Conservation (phyloP, 2,888 invertebrate genomes). For the Isoperla grammatica region DNA sequence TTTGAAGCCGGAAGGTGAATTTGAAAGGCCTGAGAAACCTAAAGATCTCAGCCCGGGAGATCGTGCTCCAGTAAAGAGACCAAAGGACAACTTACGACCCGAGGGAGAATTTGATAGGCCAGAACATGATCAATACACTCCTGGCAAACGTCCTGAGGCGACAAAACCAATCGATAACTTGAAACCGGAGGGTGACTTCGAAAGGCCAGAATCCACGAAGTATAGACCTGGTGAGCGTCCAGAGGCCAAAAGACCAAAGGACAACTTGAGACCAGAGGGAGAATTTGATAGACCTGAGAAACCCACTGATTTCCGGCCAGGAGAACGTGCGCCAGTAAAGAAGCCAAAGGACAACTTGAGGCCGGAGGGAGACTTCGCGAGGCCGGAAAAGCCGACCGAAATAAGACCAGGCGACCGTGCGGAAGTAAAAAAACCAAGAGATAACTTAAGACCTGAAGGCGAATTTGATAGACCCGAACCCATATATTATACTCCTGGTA, state of each 20-base stretch:
- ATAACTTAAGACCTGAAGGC: slow-evolving; percentile 49
- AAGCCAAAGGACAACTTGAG: slow-evolving; percentile 56
- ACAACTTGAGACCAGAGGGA: slow-evolving; percentile 38
- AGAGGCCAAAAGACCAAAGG: slow-evolving; percentile 39
- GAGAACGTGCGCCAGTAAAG: slow-evolving; percentile 40
- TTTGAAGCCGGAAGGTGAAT: slow-evolving; percentile 48
- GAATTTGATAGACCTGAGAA: slow-evolving; percentile 35
- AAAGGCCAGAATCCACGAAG: slow-evolving; percentile 36
- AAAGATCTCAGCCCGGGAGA: slow-evolving; percentile 36
- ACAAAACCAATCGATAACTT: slow-evolving; percentile 36
- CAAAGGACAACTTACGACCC: slow-evolving; percentile 55
- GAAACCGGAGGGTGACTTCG: slow-evolving; percentile 38
- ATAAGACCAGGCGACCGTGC: slow-evolving; percentile 40
- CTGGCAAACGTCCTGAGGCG: slow-evolving; percentile 27
- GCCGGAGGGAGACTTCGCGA: slow-evolving; percentile 49
- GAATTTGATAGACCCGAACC: slow-evolving; percentile 42
- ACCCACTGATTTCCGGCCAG: slow-evolving; percentile 18
- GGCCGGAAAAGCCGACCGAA: slow-evolving; percentile 25
- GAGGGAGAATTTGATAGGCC: slow-evolving; percentile 46
- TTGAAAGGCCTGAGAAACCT: slow-evolving; percentile 42
- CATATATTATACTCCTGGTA: slow-evolving; percentile 19
- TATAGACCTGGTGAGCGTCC: slow-evolving; percentile 40
- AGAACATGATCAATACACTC: slow-evolving; percentile 31
- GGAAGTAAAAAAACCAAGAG: slow-evolving; percentile 44
- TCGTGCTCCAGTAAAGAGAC: slow-evolving; percentile 44